These are phyloP conservation scores for Oryzias sinensis DNA, from an alignment of 2,797 vertebrate species.

Conservation along the genomic window DNA sequence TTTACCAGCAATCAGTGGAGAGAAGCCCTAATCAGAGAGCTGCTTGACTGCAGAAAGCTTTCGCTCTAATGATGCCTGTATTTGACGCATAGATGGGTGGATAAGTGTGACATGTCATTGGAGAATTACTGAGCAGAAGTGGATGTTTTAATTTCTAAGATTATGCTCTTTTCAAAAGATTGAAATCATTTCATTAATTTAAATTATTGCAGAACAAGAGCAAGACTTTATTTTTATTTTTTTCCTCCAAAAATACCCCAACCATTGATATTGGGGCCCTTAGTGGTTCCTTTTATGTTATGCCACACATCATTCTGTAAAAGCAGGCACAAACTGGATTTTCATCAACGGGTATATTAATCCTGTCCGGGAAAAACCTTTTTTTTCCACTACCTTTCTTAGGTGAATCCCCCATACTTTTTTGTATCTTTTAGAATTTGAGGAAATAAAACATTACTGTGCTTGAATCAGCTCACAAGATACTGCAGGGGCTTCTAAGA, in stretches of 20 bases:
- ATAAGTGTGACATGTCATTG: conserved; percentile 18
- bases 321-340: too few species aligned
- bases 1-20: conserved; percentile 44
- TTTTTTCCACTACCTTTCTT: too few species aligned
- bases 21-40: conserved; percentile 46
- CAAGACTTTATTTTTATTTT: neutral
- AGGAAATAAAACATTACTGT: too few species aligned
- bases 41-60: conserved; percentile 41
- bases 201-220: neutral
- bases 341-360: too few species aligned
- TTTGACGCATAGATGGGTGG: conserved; percentile 21
- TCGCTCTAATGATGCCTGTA: conserved; percentile 32
- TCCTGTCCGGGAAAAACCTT: too few species aligned
- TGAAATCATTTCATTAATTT: neutral
- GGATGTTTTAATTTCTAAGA: conserved; percentile 10
- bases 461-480: too few species aligned
- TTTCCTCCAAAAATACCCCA: too few species aligned
- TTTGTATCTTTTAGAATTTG: too few species aligned
- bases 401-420: too few species aligned
- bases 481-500: too few species aligned
- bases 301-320: too few species aligned
- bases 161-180: neutral
- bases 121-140: conserved; percentile 10
- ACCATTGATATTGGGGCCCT: neutral
- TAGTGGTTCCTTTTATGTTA: neutral